These are phyloP conservation scores for Dinomys branickii DNA, from an alignment of 2,113 vertebrate genomes.

Conservation along the genomic window DNA sequence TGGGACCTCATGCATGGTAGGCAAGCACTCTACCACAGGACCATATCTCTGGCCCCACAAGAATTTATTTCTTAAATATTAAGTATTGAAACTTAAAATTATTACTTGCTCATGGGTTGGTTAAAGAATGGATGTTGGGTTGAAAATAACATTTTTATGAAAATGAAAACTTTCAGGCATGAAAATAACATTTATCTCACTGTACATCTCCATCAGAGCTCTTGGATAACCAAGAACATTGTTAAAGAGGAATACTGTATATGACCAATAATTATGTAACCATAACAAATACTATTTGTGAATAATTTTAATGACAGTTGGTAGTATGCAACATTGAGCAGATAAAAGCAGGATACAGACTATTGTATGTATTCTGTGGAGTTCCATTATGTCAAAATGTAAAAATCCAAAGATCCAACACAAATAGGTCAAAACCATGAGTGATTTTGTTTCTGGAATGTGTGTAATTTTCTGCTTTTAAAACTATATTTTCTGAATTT, in stretches of 20 bases:
- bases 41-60: not conserved
- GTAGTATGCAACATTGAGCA: not conserved
- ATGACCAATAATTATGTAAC: conserved; percentile 25
- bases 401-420: not conserved
- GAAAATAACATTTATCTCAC: not conserved
- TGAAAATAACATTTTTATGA: not conserved
- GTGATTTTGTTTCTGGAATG: not conserved
- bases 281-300: conserved; percentile 41
- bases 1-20: not conserved
- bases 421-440: conserved; percentile 1
- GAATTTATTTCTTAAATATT: not conserved
- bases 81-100: not conserved
- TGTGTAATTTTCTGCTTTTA: conserved; percentile 35
- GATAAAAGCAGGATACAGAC: not conserved
- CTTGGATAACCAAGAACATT: not conserved
- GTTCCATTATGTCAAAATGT: conserved; percentile 4
- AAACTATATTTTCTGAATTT: conserved; percentile 8
- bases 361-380: not conserved
- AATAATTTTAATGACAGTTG: conserved; percentile 30
- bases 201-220: not conserved
- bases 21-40: not conserved
- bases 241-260: not conserved
- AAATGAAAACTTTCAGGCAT: not conserved
- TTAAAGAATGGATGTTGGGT: not conserved
- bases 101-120: not conserved